Conservation (phyloP, 2,113 vertebrate genomes). For the Athene noctua region DNA sequence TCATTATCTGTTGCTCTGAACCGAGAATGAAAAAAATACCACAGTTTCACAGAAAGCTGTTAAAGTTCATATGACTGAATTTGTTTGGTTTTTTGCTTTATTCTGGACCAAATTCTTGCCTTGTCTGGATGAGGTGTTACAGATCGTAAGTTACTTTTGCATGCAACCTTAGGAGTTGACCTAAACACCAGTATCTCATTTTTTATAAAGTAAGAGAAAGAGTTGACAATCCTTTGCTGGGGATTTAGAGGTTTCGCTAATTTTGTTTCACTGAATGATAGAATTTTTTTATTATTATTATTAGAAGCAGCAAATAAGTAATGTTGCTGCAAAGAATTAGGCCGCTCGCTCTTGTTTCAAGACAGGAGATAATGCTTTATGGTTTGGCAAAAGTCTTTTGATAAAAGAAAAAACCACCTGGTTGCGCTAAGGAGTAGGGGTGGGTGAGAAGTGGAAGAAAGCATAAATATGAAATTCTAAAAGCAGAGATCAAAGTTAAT, state of each 20-base stretch:
- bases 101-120: neutral
- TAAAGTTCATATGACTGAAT: neutral
- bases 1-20: neutral
- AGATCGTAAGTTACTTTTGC: neutral
- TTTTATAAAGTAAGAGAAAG: neutral
- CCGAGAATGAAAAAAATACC: neutral
- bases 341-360: neutral
- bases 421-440: neutral
- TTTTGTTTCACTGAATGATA: neutral
- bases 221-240: neutral
- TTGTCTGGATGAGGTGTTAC: neutral
- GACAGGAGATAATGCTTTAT: neutral
- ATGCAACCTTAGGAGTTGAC: neutral
- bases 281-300: neutral
- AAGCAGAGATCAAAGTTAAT: neutral
- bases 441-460: neutral
- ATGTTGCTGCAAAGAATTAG: neutral
- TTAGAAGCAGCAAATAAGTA: neutral
- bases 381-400: neutral
- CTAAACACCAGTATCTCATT: neutral
- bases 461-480: neutral
- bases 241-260: neutral
- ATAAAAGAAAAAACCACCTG: neutral
- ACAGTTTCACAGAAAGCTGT: neutral
- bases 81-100: neutral